Percentiles rank a stretch among this genome's conserved stretches.
Conservation (phyloP, 2,888 invertebrate genomes). For the Clusia tigrina region DNA sequence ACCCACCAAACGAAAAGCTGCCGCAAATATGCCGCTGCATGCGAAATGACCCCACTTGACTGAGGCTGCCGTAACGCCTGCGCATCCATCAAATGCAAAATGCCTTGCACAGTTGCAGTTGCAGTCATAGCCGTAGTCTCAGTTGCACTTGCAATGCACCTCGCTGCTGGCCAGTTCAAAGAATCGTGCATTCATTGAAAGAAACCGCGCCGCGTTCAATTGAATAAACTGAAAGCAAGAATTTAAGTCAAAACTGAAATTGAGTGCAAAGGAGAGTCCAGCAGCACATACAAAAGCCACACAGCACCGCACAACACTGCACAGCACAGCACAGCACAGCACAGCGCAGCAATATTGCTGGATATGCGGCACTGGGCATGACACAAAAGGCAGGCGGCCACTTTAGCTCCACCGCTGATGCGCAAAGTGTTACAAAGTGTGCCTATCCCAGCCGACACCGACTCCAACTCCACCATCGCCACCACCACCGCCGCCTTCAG, state of each 20-base stretch:
- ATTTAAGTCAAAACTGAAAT: neutral
- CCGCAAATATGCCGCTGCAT: neutral
- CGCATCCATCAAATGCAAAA: neutral
- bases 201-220: neutral
- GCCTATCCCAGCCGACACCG: neutral
- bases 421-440: conserved; percentile 5
- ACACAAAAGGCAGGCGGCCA: conserved; percentile 38
- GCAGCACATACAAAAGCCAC: neutral
- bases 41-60: conserved; percentile 3
- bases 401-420: neutral
- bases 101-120: neutral
- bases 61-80: neutral
- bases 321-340: too few species aligned
- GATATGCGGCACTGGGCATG: conserved; percentile 37
- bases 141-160: too few species aligned
- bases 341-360: too few species aligned
- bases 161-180: too few species aligned
- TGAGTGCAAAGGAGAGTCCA: neutral
- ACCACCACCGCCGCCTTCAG: too few species aligned
- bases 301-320: too few species aligned
- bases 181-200: neutral
- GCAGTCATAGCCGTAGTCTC: neutral
- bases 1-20: conserved; percentile 34
- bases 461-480: neutral
- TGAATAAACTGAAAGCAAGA: conserved; percentile 2